Percentiles rank a stretch among this genome's conserved stretches.
phyloP scores from a whole-genome alignment of 1,140 invertebrate genomes.

The Euschistus heros region DNA sequence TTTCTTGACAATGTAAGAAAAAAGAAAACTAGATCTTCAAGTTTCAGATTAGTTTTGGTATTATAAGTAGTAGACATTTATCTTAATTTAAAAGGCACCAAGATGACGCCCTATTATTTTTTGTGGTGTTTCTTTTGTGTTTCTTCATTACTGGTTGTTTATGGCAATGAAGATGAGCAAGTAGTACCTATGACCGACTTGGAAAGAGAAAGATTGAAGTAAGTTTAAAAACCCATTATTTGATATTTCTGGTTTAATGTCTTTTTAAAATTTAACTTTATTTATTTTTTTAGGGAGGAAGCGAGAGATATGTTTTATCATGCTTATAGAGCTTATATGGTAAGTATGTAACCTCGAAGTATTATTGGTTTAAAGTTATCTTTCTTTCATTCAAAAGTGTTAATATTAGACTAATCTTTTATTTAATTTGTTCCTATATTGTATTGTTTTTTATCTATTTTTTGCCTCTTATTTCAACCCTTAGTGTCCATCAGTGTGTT shows the following conservation, averaged over 20 bases:
- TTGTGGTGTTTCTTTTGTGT: neutral
- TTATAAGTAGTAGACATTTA: too few relatives aligned
- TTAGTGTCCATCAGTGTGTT: too few relatives aligned
- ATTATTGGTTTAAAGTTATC: neutral
- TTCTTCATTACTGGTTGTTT: slow-evolving; percentile 1
- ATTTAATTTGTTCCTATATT: too few relatives aligned
- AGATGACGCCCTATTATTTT: slow-evolving; percentile 17
- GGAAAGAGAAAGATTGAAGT: slow-evolving; percentile 45
- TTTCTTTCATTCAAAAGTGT: neutral
- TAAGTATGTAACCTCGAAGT: slow-evolving; percentile 34
- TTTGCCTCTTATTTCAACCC: too few relatives aligned
- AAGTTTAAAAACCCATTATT: slow-evolving; percentile 5
- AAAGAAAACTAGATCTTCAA: too few relatives aligned
- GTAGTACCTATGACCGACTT: slow-evolving; percentile 46
- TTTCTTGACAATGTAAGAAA: slow-evolving; percentile 6
- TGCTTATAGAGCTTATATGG: slow-evolving; percentile 94
- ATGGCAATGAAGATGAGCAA: slow-evolving; percentile 27
- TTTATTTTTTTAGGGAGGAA: slow-evolving; percentile 54
- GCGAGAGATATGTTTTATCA: slow-evolving; percentile 93
- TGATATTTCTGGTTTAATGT: slow-evolving; percentile 6
- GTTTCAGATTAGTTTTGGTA: too few relatives aligned
- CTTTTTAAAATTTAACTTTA: neutral
- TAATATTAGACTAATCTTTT: neutral
- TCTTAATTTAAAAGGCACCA: neutral
- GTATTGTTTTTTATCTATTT: too few relatives aligned